Percentiles rank a stretch among this genome's conserved stretches.
Conservation (phyloP, 2,888 invertebrate genomes). For the Chirona hameri region DNA sequence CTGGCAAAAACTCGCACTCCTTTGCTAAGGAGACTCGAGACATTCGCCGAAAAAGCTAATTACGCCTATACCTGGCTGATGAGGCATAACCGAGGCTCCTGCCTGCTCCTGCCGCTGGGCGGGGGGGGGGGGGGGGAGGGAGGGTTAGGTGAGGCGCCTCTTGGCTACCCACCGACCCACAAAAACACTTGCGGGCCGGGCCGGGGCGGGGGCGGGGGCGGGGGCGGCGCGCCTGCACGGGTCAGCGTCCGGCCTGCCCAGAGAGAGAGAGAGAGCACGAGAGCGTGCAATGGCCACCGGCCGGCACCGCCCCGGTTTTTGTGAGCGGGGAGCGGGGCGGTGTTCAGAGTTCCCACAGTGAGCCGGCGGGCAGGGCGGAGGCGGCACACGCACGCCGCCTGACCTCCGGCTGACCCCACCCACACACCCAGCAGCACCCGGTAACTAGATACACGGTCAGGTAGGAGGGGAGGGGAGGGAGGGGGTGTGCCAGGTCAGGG, state of each 20-base stretch:
- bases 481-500: no score
- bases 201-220: neutral
- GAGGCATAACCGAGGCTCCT: neutral
- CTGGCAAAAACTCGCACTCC: neutral
- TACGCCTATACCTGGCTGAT: neutral
- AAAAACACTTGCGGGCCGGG: neutral
- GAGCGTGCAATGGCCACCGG: neutral
- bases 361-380: neutral
- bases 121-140: no score
- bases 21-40: neutral
- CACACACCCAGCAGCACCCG: neutral
- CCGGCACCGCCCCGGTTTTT: neutral
- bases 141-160: no score
- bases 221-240: neutral
- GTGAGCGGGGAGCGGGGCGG: neutral
- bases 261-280: neutral
- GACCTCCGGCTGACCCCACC: neutral
- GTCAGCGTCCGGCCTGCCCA: neutral
- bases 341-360: neutral
- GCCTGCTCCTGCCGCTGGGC: neutral
- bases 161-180: neutral
- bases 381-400: neutral
- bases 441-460: no score
- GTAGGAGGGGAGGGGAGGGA: no score
- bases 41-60: neutral